Evolutionary conservation across 2,113 vertebrate species (phyloP).

Genomic region (Ciconia stormi): DNA sequence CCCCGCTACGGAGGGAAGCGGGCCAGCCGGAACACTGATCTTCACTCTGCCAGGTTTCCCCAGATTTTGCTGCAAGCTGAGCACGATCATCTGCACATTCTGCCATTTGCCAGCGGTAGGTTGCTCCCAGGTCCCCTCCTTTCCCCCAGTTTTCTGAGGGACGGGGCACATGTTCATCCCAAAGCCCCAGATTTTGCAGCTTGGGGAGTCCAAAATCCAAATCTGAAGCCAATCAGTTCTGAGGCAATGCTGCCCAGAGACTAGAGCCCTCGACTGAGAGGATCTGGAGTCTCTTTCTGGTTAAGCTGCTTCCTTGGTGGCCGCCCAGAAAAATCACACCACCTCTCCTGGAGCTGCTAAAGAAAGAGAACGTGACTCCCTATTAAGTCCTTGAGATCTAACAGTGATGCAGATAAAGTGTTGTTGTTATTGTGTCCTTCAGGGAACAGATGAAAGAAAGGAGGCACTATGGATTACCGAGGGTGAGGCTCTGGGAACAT

Average conservation of each 20-base stretch:
- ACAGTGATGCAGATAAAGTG: not conserved
- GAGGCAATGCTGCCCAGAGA: not conserved
- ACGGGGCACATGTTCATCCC: fast-evolving
- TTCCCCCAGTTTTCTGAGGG: not conserved
- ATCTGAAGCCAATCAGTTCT: not conserved
- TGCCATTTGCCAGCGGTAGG: not conserved
- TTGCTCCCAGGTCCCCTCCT: not conserved
- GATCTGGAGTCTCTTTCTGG: not conserved
- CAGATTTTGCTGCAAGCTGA: not conserved
- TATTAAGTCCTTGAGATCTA: not conserved
- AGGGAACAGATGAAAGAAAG: constrained; percentile 47
- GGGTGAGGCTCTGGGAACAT: constrained; percentile 63
- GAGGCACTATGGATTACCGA: constrained; percentile 1
- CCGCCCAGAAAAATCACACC: not conserved
- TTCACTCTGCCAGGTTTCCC: not conserved
- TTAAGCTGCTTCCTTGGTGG: not conserved
- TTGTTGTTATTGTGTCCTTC: constrained; percentile 40
- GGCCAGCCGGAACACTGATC: not conserved
- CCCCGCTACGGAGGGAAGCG: not conserved
- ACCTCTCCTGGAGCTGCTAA: not conserved
- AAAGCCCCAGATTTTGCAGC: not conserved
- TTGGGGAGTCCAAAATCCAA: not conserved
- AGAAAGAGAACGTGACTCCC: not conserved
- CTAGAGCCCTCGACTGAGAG: not conserved
- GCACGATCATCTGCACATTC: not conserved